These are phyloP conservation scores for Corella eumyota DNA, from an alignment of 23 tunicate species.

Conservation along the genomic window DNA sequence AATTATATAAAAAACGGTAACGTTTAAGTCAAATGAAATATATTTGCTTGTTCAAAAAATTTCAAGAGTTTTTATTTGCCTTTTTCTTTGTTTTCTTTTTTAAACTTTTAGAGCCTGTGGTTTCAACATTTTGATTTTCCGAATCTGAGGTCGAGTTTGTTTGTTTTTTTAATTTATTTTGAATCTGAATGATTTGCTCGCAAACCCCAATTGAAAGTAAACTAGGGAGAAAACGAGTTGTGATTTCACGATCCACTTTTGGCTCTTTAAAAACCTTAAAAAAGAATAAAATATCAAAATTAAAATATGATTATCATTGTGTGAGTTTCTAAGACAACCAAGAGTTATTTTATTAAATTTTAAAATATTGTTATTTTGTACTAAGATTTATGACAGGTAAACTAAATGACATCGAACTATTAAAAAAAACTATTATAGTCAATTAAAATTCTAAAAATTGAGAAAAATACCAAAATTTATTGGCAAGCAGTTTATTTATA, in stretches of 20 bases:
- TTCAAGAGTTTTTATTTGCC: neutral
- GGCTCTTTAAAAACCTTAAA: slow-evolving; percentile 89
- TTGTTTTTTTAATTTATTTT: slow-evolving; percentile 34
- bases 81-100: slow-evolving; percentile 24
- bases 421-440: no score
- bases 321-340: neutral
- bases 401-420: no score
- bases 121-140: slow-evolving; percentile 16
- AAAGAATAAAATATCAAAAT: slow-evolving; percentile 1
- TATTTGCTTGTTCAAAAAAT: neutral
- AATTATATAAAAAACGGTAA: no score
- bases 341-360: slow-evolving; percentile 4
- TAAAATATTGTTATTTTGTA: no score
- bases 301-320: no score
- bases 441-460: no score
- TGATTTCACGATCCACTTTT: slow-evolving; percentile 46
- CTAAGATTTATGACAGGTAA: no score
- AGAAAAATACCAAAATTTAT: no score
- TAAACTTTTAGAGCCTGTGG: neutral
- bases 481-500: no score
- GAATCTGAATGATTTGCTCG: slow-evolving; percentile 14
- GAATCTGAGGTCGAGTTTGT: slow-evolving; percentile 4
- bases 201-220: slow-evolving; percentile 32
- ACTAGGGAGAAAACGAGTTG: slow-evolving; percentile 42
- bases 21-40: neutral